phyloP scores from a whole-genome alignment of 2,113 vertebrate genomes.

The Phrynosoma blainvillii region DNA sequence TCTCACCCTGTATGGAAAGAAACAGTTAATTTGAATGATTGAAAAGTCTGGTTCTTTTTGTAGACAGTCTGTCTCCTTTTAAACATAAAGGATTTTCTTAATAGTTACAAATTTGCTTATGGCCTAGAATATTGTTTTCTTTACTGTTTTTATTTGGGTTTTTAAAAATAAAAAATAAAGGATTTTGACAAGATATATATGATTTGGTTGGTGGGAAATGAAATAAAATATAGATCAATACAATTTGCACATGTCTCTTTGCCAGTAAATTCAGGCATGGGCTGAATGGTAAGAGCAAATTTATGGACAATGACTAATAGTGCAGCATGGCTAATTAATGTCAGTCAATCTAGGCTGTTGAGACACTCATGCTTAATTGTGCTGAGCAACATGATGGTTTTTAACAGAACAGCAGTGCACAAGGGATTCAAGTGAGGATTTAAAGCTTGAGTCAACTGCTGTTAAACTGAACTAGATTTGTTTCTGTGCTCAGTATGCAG shows the following conservation, averaged over 20 bases:
- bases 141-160: neutral
- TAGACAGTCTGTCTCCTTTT: neutral
- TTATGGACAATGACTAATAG: slow-evolving; percentile 77
- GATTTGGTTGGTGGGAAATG: neutral
- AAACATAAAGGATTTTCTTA: neutral
- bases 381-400: slow-evolving; percentile 68
- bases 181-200: slow-evolving; percentile 3
- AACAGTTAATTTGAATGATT: neutral
- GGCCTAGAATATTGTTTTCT: neutral
- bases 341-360: slow-evolving; percentile 70
- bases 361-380: slow-evolving; percentile 77
- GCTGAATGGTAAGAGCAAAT: slow-evolving; percentile 72
- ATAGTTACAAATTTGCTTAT: neutral
- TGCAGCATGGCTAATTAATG: slow-evolving; percentile 79
- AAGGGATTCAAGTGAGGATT: slow-evolving; percentile 66
- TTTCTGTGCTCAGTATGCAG: neutral
- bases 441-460: slow-evolving; percentile 52
- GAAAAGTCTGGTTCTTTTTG: neutral
- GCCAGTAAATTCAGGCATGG: slow-evolving; percentile 72
- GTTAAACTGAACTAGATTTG: neutral
- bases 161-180: neutral
- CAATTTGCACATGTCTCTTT: slow-evolving; percentile 62
- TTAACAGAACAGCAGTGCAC: slow-evolving; percentile 58
- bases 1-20: neutral
- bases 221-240: slow-evolving; percentile 32